Evolutionary conservation across 2,797 vertebrate genomes (phyloP), one percentile per base, ranked within the genome.

Genomic region (Enteromius trimaculatus): DNA sequence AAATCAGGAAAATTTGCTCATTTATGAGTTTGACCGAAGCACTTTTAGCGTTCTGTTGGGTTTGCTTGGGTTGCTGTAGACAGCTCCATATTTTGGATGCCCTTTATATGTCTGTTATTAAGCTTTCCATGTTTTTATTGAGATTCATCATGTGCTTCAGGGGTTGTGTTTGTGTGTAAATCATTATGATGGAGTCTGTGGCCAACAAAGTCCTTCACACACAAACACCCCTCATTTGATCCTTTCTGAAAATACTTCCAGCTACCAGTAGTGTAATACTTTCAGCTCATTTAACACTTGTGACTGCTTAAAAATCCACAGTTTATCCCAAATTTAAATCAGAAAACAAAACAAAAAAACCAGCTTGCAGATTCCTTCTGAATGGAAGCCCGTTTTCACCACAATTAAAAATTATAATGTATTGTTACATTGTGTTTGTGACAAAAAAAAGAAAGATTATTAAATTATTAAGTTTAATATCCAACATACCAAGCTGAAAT

Each of bases 11-110:
- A 58, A 34, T 34, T 5, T 42, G 42, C 23, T 29, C 39, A 21
- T 81, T 84, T 84, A 85, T 23, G n/a, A 86, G 79, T 68, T 14
- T 16, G 13, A 31, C 31, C 31, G 69, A 66, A 84, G 79, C 60
- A 47, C 49, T 69, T 86, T 83, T 37, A 80, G 71, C 79, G 44
- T 78, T 53, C 29, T 39, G 17, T 69, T 75, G 51, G 68, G 65
- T 78, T 83, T 70, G 37, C 70, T 71, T 77, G 78, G 75, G 34
- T 51, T 19, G 29, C 51, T 19, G 31, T 78, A 70, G 64, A 70
- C 64, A 23, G 1, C 26, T 84, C 14, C 34, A 66, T 60, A 71
- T 70, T 81, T 77, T 51, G 53, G 44, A 70, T 64, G 80, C 34
- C 47, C 75, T 34, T 23, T 23, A 39, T 26, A 34, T 9, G 14